A percentile compares a stretch with the other conserved stretches of the same genome.
phyloP scores from a whole-genome alignment of 2,797 vertebrate species.

The Rallus crepitans region DNA sequence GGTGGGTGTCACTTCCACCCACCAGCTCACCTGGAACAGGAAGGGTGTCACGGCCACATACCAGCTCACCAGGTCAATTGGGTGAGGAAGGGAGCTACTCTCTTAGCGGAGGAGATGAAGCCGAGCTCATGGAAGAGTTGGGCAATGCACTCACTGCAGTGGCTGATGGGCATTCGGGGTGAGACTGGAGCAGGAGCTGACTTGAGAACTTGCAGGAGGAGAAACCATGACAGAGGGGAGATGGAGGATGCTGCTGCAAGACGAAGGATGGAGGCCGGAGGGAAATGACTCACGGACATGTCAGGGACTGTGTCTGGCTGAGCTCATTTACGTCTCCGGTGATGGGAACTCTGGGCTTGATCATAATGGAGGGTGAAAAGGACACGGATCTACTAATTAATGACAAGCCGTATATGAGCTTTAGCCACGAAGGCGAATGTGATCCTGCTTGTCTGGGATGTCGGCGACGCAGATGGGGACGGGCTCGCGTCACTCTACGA shows the following conservation, averaged over 20 bases:
- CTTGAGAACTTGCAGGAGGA: neutral
- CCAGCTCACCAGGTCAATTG: neutral
- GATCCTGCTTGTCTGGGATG: neutral
- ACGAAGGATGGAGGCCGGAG: neutral
- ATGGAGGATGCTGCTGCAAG: neutral
- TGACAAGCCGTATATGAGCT: neutral
- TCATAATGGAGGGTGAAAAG: conserved; percentile 44
- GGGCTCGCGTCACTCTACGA: fast-evolving
- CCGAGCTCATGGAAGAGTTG: neutral
- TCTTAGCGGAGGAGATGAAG: neutral
- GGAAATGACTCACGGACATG: conserved; percentile 7
- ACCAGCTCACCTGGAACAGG: neutral
- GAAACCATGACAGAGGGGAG: fast-evolving
- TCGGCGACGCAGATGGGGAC: neutral
- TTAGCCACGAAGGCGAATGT: neutral
- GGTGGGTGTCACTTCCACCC: neutral
- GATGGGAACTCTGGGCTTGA: neutral
- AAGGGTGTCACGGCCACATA: fast-evolving
- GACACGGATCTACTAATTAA: conserved; percentile 13
- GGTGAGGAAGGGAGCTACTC: neutral
- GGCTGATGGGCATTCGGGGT: neutral
- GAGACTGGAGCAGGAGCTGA: neutral
- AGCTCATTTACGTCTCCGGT: neutral
- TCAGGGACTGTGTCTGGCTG: neutral
- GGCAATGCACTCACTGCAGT: fast-evolving